These are phyloP conservation scores for Hypercompe scribonia DNA, from an alignment of 2,888 invertebrate genomes.

Conservation along the genomic window DNA sequence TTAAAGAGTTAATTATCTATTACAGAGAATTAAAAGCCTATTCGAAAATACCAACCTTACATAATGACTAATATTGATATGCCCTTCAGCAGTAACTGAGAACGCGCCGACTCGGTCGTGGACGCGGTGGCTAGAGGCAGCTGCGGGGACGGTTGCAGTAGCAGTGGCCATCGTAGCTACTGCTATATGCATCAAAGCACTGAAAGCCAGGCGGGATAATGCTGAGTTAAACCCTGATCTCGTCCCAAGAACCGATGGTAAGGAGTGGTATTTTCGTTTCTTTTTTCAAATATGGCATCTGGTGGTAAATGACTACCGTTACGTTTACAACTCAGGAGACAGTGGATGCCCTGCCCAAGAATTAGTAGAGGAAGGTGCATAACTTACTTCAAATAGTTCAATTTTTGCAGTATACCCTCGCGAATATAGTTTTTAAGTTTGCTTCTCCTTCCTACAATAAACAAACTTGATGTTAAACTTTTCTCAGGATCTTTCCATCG, in stretches of 20 bases:
- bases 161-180: slow-evolving; percentile 42
- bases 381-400: too few relatives aligned
- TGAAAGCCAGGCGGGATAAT: slow-evolving; percentile 42
- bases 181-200: slow-evolving; percentile 48
- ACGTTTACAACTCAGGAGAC: too few relatives aligned
- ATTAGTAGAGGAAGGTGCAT: too few relatives aligned
- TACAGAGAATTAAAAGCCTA: background rate
- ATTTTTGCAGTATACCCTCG: too few relatives aligned
- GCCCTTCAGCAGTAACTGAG: slow-evolving; percentile 53
- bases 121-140: slow-evolving; percentile 58
- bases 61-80: background rate
- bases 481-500: slow-evolving; percentile 70
- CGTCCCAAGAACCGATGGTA: slow-evolving; percentile 66
- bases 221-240: slow-evolving; percentile 62
- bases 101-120: slow-evolving; percentile 40
- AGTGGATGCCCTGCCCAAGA: too few relatives aligned
- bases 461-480: background rate
- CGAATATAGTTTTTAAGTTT: too few relatives aligned
- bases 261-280: slow-evolving; percentile 4
- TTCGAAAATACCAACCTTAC: background rate
- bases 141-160: slow-evolving; percentile 45
- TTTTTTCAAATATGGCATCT: background rate
- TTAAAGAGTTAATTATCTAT: background rate
- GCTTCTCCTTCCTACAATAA: background rate
- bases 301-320: too few relatives aligned